Evolutionary conservation across 2,888 invertebrate species (phyloP).

Genomic region (Latrodectus elegans): DNA sequence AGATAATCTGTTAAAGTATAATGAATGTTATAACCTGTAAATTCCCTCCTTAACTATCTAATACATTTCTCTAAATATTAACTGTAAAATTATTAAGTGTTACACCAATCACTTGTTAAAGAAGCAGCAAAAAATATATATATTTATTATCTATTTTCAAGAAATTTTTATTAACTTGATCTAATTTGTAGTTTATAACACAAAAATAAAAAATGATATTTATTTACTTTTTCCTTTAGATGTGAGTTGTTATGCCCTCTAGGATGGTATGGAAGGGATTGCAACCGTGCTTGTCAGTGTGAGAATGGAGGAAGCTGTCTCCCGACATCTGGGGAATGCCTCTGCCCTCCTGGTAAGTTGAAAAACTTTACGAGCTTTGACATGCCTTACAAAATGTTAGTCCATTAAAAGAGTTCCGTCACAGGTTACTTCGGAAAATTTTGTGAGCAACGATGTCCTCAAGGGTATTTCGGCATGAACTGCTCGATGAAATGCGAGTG

Average conservation of each 20-base stretch:
- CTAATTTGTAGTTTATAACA: no score
- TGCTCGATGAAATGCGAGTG: slow-evolving; percentile 48
- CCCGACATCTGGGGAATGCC: slow-evolving; percentile 78
- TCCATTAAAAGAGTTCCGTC: neutral
- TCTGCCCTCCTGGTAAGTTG: slow-evolving; percentile 41
- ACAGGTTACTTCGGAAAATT: slow-evolving; percentile 39
- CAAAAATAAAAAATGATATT: no score
- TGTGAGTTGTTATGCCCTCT: slow-evolving; percentile 58
- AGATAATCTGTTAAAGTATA: no score
- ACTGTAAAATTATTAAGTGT: no score
- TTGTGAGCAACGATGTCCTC: slow-evolving; percentile 38
- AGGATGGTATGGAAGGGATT: slow-evolving; percentile 77
- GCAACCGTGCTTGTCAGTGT: slow-evolving; percentile 87
- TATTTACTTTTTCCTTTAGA: neutral
- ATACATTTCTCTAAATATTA: no score
- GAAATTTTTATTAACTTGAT: no score
- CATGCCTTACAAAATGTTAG: no score
- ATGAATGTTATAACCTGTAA: no score
- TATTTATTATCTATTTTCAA: no score
- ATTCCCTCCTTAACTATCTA: no score
- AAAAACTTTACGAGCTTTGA: neutral
- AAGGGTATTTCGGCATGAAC: slow-evolving; percentile 48
- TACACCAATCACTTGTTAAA: no score
- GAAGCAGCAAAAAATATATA: no score
- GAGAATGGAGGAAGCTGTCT: slow-evolving; percentile 88